Evolutionary conservation across 2,797 vertebrate species (phyloP).

Genomic region (Benthosema pterotum): DNA sequence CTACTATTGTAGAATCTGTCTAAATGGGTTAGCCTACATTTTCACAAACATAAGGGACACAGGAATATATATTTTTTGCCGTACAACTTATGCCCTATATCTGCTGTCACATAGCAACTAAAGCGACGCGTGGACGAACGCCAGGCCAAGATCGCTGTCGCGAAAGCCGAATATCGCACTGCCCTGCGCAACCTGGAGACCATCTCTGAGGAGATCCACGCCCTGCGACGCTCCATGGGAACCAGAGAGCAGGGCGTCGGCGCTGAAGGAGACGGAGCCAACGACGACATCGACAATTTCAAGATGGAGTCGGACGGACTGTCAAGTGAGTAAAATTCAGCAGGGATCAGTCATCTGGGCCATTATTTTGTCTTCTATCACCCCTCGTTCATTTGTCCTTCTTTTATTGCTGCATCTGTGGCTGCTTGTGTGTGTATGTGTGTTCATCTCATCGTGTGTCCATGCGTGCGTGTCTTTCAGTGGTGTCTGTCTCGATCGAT

Average conservation of each 20-base stretch:
- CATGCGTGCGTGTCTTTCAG: constrained; percentile 70
- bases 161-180: constrained; percentile 91
- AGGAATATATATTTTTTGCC: no score
- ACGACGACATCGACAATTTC: constrained; percentile 82
- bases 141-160: constrained; percentile 87
- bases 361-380: background rate
- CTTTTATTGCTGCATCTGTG: constrained; percentile 16
- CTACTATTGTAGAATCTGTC: no score
- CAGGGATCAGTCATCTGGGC: background rate
- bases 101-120: constrained; percentile 81
- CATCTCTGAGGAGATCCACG: constrained; percentile 97
- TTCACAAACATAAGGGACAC: no score
- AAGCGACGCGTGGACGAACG: constrained; percentile 91
- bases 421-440: constrained; percentile 62
- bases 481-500: constrained; percentile 92
- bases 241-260: constrained; percentile 91
- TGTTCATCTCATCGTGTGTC: constrained; percentile 55
- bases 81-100: no score
- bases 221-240: constrained; percentile 90
- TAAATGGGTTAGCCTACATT: no score
- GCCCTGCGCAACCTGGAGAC: constrained; percentile 92
- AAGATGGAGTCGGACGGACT: constrained; percentile 88
- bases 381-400: constrained; percentile 1
- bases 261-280: constrained; percentile 82
- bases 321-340: constrained; percentile 84